These are phyloP conservation scores for Lamellibrachia columna DNA, from an alignment of 2,888 invertebrate genomes.

Conservation along the genomic window DNA sequence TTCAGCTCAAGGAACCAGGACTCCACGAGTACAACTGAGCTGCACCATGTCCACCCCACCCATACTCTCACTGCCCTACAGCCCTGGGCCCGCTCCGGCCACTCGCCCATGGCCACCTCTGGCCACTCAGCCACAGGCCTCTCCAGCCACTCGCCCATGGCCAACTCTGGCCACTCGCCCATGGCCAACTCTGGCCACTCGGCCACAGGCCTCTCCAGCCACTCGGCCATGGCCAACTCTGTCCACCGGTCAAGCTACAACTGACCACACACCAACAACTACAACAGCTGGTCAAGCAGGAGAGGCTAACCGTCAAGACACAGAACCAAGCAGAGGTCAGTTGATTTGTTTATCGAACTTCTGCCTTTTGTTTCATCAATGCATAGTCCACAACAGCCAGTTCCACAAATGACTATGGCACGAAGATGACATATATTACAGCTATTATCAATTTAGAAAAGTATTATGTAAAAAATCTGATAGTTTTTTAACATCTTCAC, in stretches of 20 bases:
- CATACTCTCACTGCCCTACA: not conserved
- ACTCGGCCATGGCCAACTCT: not conserved
- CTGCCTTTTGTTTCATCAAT: not conserved
- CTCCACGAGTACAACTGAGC: not conserved
- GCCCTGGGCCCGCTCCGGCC: not conserved
- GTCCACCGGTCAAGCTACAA: not conserved
- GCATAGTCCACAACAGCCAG: not conserved
- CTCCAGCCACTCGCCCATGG: not conserved
- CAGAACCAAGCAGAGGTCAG: not conserved
- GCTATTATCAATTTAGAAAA: too few species aligned
- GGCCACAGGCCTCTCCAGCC: not conserved
- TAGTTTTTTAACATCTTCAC: too few species aligned
- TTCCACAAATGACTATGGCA: too few species aligned
- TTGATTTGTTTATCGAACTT: not conserved
- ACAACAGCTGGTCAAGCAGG: not conserved
- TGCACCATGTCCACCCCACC: not conserved
- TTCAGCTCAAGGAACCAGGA: not conserved
- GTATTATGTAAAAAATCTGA: too few species aligned
- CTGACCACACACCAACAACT: not conserved
- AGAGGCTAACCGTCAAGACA: not conserved
- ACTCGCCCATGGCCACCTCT: not conserved
- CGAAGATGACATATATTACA: too few species aligned
- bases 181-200: not conserved
- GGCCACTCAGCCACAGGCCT: not conserved
- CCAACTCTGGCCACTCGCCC: not conserved